Evolutionary conservation across 92 coral and sea anemone genomes (phyloP), one percentile per base, ranked within the genome.

Genomic region (Phenganax subtilis): DNA sequence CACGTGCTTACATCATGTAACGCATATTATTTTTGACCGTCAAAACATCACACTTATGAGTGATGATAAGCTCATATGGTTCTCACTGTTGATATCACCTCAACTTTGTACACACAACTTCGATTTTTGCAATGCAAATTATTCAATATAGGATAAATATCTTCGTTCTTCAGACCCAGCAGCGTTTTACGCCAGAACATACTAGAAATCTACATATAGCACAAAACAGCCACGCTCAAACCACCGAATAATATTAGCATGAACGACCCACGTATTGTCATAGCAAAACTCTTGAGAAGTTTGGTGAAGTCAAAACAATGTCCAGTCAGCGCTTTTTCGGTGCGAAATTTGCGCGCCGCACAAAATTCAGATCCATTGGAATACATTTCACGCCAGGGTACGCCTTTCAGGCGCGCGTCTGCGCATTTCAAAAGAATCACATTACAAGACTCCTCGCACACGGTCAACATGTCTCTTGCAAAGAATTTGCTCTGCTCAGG

Each of bases 401-500:
- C 88, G 57, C 99, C 99, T 82, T 96, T 96, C 55, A 92, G 86
- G 62, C 70, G 70, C 47, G 99, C 96, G 2, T 87, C 88, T 10
- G 87, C 91, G 80, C 99, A 96, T 14, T 90, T 92, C 31, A 84
- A 84, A 85, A 84, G 89, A 83, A 92, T 75, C 31, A 88, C 81
- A 68, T 96, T 86, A 57, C 99, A 96, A 27, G 93, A 92, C 25
- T 76, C 89, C 31, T 83, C 87, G 70, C 99, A 96, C 12, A 96
- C 99, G 1, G 97, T 92, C 37, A 96, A 54, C 54, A 88, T 81
- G 53, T 96, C 99, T 53, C 87, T 82, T 14, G 70, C 76, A 90
- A 92, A 92, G 84, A 92, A 96, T 16, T 58, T 55, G 52, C 91
- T 96, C 79, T 96, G 99, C 51, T 92, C 85, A 25, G 99, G 96